These are phyloP conservation scores for Tenrec ecaudatus DNA, from an alignment of 2,113 vertebrate species.

Conservation along the genomic window DNA sequence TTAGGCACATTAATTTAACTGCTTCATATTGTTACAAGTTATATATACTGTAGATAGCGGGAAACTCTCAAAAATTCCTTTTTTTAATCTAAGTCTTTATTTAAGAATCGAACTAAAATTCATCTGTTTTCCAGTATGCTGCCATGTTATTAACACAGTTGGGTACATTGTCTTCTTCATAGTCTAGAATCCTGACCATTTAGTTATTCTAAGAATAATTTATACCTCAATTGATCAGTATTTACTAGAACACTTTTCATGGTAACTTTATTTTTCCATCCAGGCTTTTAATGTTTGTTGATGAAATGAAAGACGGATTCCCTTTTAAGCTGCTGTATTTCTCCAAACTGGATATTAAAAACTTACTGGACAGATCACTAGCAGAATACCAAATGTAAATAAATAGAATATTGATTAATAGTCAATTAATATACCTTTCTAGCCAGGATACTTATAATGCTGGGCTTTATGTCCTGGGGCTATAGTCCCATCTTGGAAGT, in stretches of 20 bases:
- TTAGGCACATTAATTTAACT: slow-evolving; percentile 12
- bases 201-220: slow-evolving; percentile 12
- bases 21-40: not conserved
- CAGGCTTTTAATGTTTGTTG: not conserved
- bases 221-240: not conserved
- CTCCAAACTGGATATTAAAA: not conserved
- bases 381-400: slow-evolving; percentile 10
- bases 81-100: not conserved
- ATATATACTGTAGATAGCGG: not conserved
- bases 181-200: not conserved
- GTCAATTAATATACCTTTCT: no score
- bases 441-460: no score
- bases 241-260: not conserved
- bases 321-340: not conserved
- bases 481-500: no score
- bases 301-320: not conserved
- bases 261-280: not conserved
- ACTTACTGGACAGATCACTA: not conserved
- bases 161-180: not conserved
- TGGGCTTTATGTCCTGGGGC: no score
- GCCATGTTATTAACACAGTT: not conserved
- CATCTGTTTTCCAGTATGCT: slow-evolving; percentile 9
- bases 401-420: not conserved
- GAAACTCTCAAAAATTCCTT: slow-evolving; percentile 40
- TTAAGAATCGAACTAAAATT: slow-evolving; percentile 38